A percentile compares a stretch with the other conserved stretches of the same genome.
Evolutionary conservation across 2,113 vertebrate species (phyloP).

Genomic region (Lucifuga dentata): DNA sequence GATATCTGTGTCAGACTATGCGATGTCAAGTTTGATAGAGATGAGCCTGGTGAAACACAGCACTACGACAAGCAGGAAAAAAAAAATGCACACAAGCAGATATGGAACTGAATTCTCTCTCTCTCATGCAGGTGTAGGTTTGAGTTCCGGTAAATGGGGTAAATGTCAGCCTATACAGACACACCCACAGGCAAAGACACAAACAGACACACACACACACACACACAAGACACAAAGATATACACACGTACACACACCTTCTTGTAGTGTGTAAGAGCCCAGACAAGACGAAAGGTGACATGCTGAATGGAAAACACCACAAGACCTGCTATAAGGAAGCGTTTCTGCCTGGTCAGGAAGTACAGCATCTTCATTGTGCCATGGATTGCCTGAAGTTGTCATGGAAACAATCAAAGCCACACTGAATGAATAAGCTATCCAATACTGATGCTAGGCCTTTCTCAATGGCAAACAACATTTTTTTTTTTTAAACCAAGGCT

Average conservation of each 20-base stretch:
- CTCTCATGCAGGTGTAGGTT: no score
- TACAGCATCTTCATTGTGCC: conserved; percentile 85
- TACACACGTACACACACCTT: conserved; percentile 82
- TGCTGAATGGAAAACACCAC: conserved; percentile 92
- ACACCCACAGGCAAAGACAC: no score
- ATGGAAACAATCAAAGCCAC: conserved; percentile 11
- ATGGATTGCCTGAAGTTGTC: conserved; percentile 82
- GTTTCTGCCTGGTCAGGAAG: conserved; percentile 88
- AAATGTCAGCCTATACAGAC: neutral
- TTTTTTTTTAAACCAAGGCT: no score
- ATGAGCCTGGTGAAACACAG: no score
- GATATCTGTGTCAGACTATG: no score
- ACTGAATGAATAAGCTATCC: neutral
- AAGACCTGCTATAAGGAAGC: conserved; percentile 85
- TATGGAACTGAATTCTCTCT: no score
- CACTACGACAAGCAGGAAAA: no score
- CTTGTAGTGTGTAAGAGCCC: conserved; percentile 86
- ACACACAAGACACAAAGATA: no score
- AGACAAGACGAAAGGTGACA: conserved; percentile 88
- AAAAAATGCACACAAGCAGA: no score
- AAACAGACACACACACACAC: neutral
- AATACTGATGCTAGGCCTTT: neutral
- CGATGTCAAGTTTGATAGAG: no score
- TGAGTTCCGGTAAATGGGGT: no score
- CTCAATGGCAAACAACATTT: no score